Base-by-base conservation (phyloP, 2,888 invertebrate genomes). In the Dynastes grantii region DNA sequence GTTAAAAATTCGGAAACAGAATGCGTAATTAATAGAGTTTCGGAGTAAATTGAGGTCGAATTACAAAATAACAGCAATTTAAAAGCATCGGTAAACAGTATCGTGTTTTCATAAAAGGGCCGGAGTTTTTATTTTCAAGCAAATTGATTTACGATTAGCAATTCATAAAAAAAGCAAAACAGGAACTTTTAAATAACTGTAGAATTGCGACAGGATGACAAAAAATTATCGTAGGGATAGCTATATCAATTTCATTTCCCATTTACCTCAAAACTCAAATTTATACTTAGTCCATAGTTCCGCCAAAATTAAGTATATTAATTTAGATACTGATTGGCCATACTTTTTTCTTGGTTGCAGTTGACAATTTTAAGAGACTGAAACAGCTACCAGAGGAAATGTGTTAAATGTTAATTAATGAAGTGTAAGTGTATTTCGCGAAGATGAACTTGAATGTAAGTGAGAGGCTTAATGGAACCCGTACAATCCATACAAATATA, bases 21-120 rank as follows among this genome's bases (percentile, higher is more conserved):
- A 73, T 73, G 73, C 55, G 73, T 73, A 73, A 73, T 73, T 73
- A 73, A 73, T 61, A 73, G 73, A 73, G 58, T 58, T 73, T 73
- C 71, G 45, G 9, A 73, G 58, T 58, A 37, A 73, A 73, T 73
- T 45, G 58, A 73, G 73, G 58, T 73, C 73, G 37, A 73, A 73
- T 73, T 73, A 73, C 73, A 58, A 73, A 73, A 73, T 58, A 73
- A 73, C 58, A 37, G 13, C 73, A 58, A 22, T 73, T 73, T 73
- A 40, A 73, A 73, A 73, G 71, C 71, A 37, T 55, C 9, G 32
- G 71, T 37, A 71, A 71, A 71, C 55, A 71, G 71, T 71, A 71
- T 71, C 53, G 55, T n/a, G 32, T 71, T 71, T 55, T n/a, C 70
- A 16, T 29, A 55, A 27, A 32, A 71, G 27, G 55, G 32, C 5